A percentile compares a stretch with the other conserved stretches of the same genome.
Conservation (phyloP, 2,113 vertebrate genomes). For the Pipa parva region DNA sequence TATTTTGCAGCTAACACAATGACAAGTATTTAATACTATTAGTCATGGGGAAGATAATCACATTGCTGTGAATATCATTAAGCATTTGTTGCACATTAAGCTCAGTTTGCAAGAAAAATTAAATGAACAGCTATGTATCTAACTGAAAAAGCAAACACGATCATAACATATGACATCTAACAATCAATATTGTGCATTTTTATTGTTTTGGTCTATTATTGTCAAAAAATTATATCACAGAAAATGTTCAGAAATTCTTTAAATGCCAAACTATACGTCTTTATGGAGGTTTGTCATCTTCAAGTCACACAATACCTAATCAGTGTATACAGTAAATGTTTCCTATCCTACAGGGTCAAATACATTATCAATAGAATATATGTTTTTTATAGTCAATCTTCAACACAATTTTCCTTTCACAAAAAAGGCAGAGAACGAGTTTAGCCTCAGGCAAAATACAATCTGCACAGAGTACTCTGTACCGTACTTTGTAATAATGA, state of each 20-base stretch:
- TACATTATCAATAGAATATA: constrained; percentile 50
- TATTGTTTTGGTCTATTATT: no score
- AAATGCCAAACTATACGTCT: constrained; percentile 23
- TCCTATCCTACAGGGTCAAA: constrained; percentile 52
- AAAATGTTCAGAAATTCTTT: constrained; percentile 27
- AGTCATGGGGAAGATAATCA: constrained; percentile 3
- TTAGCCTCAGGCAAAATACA: constrained; percentile 60
- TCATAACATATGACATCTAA: no score
- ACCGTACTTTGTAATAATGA: constrained; percentile 51
- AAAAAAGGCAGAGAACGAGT: constrained; percentile 41
- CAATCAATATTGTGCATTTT: no score
- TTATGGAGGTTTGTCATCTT: constrained; percentile 43
- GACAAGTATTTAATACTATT: not conserved
- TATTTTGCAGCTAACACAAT: constrained; percentile 11
- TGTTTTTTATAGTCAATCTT: constrained; percentile 47
- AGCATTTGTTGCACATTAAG: constrained; percentile 5
- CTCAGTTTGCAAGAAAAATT: no score
- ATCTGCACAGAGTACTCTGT: constrained; percentile 50
- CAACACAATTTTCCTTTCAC: constrained; percentile 48
- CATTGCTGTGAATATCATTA: constrained; percentile 9
- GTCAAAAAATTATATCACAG: no score
- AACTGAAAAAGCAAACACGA: constrained; percentile 30
- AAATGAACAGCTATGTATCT: constrained; percentile 22
- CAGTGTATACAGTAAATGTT: constrained; percentile 48
- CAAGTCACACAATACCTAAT: constrained; percentile 14